phyloP scores from a whole-genome alignment of 2,113 vertebrate species.

The Tyto alba region DNA sequence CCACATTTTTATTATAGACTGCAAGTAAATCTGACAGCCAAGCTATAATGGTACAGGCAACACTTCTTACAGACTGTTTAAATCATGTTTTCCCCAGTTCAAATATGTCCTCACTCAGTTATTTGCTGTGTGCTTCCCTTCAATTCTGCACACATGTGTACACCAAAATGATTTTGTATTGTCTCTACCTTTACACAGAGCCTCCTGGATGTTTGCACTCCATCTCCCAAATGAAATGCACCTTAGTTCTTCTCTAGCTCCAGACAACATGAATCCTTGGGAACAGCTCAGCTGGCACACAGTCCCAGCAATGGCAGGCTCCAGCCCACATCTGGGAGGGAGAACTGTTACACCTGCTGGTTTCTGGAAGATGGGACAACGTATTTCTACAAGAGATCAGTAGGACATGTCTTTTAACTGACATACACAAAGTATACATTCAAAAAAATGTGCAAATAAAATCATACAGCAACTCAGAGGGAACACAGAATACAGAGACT shows the following conservation, averaged over 20 bases:
- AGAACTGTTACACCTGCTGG: slow-evolving; percentile 76
- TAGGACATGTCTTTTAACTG: not conserved
- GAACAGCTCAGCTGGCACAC: slow-evolving; percentile 83
- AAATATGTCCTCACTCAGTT: not conserved
- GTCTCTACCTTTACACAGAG: slow-evolving; percentile 84
- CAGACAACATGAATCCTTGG: slow-evolving; percentile 83
- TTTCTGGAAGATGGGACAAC: slow-evolving; percentile 76
- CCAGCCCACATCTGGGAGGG: slow-evolving; percentile 81
- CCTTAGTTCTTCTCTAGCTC: slow-evolving; percentile 76
- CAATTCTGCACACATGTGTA: not conserved
- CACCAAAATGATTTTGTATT: not conserved
- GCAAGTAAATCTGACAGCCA: not conserved
- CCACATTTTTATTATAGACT: not conserved
- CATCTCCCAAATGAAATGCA: slow-evolving; percentile 87
- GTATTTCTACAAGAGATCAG: slow-evolving; percentile 75
- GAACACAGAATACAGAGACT: not conserved
- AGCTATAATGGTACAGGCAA: not conserved
- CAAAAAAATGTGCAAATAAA: not conserved
- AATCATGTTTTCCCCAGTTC: not conserved
- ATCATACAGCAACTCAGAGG: not conserved
- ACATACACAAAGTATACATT: not conserved
- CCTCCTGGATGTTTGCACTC: slow-evolving; percentile 80
- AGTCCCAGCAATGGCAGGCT: slow-evolving; percentile 71
- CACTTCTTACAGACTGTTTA: not conserved
- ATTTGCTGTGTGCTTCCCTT: not conserved